Conservation (phyloP, 2,888 invertebrate genomes). For the Sphaeridia pumilis region DNA sequence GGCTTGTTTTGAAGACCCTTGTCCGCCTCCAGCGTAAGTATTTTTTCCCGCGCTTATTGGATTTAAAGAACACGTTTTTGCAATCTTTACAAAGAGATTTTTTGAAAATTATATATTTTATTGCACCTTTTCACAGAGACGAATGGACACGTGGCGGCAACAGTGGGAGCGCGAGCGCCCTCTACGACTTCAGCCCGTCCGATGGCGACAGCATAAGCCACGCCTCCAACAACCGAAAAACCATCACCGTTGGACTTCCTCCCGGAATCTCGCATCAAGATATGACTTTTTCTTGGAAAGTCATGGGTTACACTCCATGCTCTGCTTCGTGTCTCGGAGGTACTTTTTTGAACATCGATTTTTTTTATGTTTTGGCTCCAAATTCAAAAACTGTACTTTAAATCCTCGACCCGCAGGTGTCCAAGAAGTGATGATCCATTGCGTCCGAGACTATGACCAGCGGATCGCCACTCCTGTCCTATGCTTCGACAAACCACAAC, state of each 20-base stretch:
- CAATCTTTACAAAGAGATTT: too few species aligned
- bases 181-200: too few species aligned
- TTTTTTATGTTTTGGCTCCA: too few species aligned
- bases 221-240: conserved; percentile 25
- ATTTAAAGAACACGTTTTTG: too few species aligned
- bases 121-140: too few species aligned
- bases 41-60: too few species aligned
- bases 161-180: too few species aligned
- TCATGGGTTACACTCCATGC: conserved; percentile 82
- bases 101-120: too few species aligned
- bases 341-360: too few species aligned
- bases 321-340: conserved; percentile 88
- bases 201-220: conserved; percentile 26
- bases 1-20: conserved; percentile 66
- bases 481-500: conserved; percentile 75
- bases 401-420: too few species aligned
- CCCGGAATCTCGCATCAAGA: conserved; percentile 33
- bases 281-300: conserved; percentile 50
- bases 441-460: conserved; percentile 73
- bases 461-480: conserved; percentile 76
- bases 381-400: background rate
- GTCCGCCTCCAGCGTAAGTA: conserved; percentile 40
- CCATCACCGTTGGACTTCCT: conserved; percentile 30
- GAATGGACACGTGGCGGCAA: too few species aligned
- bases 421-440: conserved; percentile 76